phyloP scores from a whole-genome alignment of 2,113 vertebrate species.

The Paraplagusia blochii region DNA sequence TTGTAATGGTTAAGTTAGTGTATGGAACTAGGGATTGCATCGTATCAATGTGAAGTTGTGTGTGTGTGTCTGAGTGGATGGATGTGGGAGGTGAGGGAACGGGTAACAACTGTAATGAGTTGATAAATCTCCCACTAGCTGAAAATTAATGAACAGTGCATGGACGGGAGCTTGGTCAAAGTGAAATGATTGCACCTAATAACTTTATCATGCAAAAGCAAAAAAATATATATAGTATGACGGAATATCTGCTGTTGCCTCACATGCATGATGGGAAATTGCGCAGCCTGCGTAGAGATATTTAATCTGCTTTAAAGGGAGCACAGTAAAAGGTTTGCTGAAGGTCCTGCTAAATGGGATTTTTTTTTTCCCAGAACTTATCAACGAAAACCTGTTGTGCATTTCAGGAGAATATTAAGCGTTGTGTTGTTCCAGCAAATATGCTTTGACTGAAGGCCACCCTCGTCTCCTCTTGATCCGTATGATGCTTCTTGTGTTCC shows the following conservation, averaged over 20 bases:
- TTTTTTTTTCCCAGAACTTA: conserved; percentile 5
- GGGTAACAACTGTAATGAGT: conserved; percentile 54
- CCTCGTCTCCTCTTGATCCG: too few relatives aligned
- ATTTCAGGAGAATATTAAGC: too few relatives aligned
- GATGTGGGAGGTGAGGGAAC: conserved; percentile 17
- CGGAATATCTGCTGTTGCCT: conserved; percentile 28
- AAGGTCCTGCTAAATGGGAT: conserved; percentile 52
- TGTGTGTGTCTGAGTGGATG: background rate
- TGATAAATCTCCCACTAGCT: conserved; percentile 58
- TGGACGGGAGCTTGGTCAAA: conserved; percentile 42
- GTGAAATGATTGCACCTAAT: conserved; percentile 40
- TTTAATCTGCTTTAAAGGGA: conserved; percentile 18
- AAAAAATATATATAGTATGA: conserved; percentile 44
- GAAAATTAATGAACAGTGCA: conserved; percentile 60
- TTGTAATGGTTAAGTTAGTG: too few relatives aligned
- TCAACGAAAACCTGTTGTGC: too few relatives aligned
- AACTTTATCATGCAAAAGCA: conserved; percentile 54
- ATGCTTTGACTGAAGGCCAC: too few relatives aligned
- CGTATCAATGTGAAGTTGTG: too few relatives aligned
- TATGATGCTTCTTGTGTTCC: too few relatives aligned
- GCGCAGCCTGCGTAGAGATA: background rate
- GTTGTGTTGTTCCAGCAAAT: too few relatives aligned
- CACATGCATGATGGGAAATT: background rate
- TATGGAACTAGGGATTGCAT: too few relatives aligned
- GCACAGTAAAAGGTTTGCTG: conserved; percentile 26